These are phyloP conservation scores for Uropetala carovei DNA, from an alignment of 2,888 invertebrate species.

Conservation along the genomic window DNA sequence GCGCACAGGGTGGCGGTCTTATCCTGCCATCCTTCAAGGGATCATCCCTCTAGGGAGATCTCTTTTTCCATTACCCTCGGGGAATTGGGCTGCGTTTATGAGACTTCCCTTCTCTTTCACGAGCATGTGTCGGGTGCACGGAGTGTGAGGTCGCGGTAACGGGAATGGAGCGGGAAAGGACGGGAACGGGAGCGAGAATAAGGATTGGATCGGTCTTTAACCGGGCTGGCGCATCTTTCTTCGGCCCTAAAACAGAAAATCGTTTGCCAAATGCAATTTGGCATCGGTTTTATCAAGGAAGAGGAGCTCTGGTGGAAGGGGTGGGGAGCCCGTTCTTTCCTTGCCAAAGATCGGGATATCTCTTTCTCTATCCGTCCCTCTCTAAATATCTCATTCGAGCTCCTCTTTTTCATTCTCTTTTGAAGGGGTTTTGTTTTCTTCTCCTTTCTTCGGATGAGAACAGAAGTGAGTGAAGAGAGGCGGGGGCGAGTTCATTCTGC, in stretches of 20 bases:
- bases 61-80: not conserved
- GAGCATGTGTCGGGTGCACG: not conserved
- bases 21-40: conserved; percentile 14
- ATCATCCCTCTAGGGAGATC: not conserved
- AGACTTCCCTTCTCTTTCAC: not conserved
- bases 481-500: conserved; percentile 47
- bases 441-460: conserved; percentile 36
- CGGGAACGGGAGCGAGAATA: not conserved
- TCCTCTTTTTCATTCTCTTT: not conserved
- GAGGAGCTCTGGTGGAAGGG: not conserved
- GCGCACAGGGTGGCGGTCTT: not conserved
- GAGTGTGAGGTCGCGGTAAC: not conserved
- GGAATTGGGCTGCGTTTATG: not conserved
- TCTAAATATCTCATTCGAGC: not conserved
- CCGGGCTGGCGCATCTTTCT: conserved; percentile 28
- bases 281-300: conserved; percentile 8
- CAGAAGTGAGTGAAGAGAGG: not conserved
- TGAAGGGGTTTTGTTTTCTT: conserved; percentile 8
- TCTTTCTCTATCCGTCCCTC: not conserved
- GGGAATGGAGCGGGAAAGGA: not conserved
- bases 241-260: conserved; percentile 22
- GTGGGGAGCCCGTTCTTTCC: conserved; percentile 1
- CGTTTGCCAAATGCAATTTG: conserved; percentile 62
- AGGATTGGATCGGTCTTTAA: not conserved
- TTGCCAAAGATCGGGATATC: conserved; percentile 44